A percentile compares a stretch with the other conserved stretches of the same genome.
These are phyloP conservation scores for Atrina japonica DNA, from an alignment of 2,888 invertebrate species.

Conservation along the genomic window DNA sequence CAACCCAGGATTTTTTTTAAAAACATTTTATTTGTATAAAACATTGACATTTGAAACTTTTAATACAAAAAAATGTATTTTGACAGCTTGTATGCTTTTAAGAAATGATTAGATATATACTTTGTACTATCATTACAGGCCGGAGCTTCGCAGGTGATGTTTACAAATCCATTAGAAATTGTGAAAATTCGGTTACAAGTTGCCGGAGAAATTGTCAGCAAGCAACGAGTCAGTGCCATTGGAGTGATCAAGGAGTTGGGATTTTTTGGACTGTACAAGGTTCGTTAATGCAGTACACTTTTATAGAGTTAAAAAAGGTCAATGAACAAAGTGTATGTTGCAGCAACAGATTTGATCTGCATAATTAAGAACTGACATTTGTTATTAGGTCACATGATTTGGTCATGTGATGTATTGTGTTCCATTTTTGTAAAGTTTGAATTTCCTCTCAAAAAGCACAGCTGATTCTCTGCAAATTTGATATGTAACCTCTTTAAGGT, in stretches of 20 bases:
- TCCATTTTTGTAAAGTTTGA: neutral
- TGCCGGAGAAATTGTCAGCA: conserved; percentile 96
- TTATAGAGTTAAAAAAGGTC: too few relatives aligned
- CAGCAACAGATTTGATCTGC: neutral
- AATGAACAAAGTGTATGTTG: too few relatives aligned
- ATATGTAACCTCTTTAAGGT: too few relatives aligned
- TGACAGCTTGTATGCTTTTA: too few relatives aligned
- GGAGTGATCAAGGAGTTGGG: conserved; percentile 96
- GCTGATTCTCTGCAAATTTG: too few relatives aligned
- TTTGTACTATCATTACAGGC: conserved; percentile 67
- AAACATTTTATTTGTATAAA: too few relatives aligned
- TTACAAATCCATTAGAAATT: conserved; percentile 99
- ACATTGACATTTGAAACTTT: too few relatives aligned
- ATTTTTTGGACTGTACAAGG: conserved; percentile 97
- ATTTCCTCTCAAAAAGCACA: neutral
- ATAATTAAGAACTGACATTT: neutral
- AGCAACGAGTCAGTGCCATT: conserved; percentile 85
- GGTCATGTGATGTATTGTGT: neutral
- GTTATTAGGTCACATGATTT: too few relatives aligned
- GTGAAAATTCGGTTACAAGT: conserved; percentile 99
- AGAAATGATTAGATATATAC: too few relatives aligned
- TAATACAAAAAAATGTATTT: too few relatives aligned
- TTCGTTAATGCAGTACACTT: conserved; percentile 72
- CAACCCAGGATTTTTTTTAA: too few relatives aligned
- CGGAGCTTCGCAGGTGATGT: conserved; percentile 90